These are phyloP conservation scores for Neosilurus hyrtlii DNA, from an alignment of 2,797 vertebrate species.

Conservation along the genomic window DNA sequence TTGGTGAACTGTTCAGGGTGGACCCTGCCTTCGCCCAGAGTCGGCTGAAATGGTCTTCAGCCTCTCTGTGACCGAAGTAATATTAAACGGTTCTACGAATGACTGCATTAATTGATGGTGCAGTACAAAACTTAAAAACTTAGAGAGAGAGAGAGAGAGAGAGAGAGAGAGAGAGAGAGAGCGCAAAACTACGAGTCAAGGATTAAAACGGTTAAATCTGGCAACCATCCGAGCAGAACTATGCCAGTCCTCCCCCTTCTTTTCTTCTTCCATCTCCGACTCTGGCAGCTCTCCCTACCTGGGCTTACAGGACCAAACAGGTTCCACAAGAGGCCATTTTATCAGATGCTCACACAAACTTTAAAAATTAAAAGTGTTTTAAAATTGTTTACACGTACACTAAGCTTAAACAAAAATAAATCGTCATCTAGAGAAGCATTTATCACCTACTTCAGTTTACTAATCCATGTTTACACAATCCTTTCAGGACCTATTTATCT, in stretches of 20 bases:
- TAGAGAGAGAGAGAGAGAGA: background rate
- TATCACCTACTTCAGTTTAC: background rate
- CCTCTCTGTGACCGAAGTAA: no score
- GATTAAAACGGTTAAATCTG: background rate
- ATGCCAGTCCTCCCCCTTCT: constrained; percentile 44
- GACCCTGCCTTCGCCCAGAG: no score
- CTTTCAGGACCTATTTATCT: background rate
- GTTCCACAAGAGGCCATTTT: constrained; percentile 34
- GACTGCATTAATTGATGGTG: no score
- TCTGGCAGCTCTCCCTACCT: constrained; percentile 31
- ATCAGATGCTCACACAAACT: constrained; percentile 15
- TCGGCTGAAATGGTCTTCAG: no score
- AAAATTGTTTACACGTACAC: background rate
- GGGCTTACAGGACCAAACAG: constrained; percentile 35
- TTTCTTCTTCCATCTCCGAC: constrained; percentile 60
- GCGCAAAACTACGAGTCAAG: no score
- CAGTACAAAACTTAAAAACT: background rate
- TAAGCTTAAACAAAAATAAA: background rate
- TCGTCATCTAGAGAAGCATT: background rate
- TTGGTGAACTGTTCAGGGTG: no score
- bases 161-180: background rate
- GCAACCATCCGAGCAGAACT: constrained; percentile 8
- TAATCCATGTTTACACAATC: constrained; percentile 29
- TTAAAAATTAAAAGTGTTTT: background rate
- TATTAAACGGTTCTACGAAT: no score